phyloP scores from a whole-genome alignment of 2,888 invertebrate species.

The Odontothrips loti region DNA sequence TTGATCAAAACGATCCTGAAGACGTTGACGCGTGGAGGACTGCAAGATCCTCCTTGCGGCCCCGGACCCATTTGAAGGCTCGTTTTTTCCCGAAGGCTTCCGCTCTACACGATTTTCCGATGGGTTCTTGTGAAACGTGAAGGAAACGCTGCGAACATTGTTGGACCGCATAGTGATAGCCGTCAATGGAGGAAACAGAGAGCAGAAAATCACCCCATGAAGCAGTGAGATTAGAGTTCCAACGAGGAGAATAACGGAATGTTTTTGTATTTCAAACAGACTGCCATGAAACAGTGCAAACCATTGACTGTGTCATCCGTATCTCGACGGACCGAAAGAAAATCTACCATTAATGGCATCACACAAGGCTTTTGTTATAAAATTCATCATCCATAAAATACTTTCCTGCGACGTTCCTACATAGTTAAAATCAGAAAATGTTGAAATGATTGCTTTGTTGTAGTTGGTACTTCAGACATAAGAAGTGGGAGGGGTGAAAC shows the following conservation, averaged over 20 bases:
- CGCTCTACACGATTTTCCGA: constrained; percentile 16
- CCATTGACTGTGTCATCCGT: no score
- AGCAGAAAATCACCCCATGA: neutral
- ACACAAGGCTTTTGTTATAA: no score
- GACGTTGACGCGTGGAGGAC: constrained; percentile 32
- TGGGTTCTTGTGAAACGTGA: constrained; percentile 38
- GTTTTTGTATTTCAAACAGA: constrained; percentile 17
- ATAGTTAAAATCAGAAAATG: no score
- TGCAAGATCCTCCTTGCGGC: neutral
- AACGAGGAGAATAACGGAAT: neutral
- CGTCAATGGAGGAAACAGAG: neutral
- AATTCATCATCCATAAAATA: no score
- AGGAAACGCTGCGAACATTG: constrained; percentile 38
- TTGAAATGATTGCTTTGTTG: no score
- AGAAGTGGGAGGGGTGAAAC: no score
- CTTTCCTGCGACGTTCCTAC: no score
- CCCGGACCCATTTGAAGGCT: neutral
- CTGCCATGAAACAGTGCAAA: neutral
- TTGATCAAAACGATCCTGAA: constrained; percentile 35
- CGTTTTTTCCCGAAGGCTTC: constrained; percentile 8
- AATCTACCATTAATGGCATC: no score
- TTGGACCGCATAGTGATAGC: neutral
- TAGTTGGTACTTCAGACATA: no score
- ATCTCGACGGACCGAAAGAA: no score
- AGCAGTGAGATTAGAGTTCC: neutral